Base-by-base conservation (phyloP, 2,888 invertebrate genomes). In the Drosophila lutescens region DNA sequence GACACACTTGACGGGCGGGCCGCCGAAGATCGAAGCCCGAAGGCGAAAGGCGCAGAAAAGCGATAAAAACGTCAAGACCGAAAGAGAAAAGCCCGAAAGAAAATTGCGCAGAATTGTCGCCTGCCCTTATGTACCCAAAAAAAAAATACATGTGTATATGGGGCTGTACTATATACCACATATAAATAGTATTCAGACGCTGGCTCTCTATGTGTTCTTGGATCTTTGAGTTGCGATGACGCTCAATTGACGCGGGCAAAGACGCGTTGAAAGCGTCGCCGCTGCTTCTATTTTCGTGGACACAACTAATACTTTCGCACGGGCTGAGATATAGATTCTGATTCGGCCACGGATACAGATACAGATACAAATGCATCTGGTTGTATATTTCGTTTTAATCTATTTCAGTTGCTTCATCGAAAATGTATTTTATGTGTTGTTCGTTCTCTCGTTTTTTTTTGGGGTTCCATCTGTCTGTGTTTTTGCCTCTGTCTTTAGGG, bases 191-290 rank as follows among this genome's bases (percentile, higher is more conserved):
- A 55, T 55, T 40, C 47, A 44, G 66, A 44, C 68, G 51, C 58
- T 40, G 58, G 49, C 57, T 57, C 67, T 66, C 44, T 67, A 57
- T 56, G 41, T 67, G 41, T 67, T 67, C 44, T 67, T 58, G 51
- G 68, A 68, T 68, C 59, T 68, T 68, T 68, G 68, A 68, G 68
- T 57, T 63, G 72, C 79, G 89, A 86, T 89, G 86, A 89, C 83
- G 90, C 86, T 82, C 88, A 88, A 89, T 89, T 89, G 86, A 89
- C 76, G 89, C 86, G 79, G 63, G 74, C 77, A 87, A 87, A 85
- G 87, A 85, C 80, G 85, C 85, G 85, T 85, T 85, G 83, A 85
- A 87, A 87, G 72, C 69, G 80, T 76, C 81, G 67, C 70, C 68
- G 74, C 62, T 38, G 58, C 43, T 49, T 84, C 86, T 83, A 83